Conservation (phyloP, 2,888 invertebrate species). For the Eupithecia abbreviata region DNA sequence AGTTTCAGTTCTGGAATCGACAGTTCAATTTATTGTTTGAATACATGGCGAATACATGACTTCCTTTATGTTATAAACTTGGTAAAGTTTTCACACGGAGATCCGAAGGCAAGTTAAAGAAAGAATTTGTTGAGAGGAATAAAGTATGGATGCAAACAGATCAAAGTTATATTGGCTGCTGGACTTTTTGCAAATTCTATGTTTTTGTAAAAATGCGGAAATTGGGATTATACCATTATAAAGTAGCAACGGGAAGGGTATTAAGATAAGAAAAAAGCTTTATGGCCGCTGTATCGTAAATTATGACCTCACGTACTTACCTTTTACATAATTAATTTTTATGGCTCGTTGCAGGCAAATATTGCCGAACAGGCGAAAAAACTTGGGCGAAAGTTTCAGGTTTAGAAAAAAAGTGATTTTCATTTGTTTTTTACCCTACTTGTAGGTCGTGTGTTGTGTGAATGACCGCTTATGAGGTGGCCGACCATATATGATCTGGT, state of each 20-base stretch:
- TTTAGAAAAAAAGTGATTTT: neutral
- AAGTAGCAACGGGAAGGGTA: slow-evolving; percentile 19
- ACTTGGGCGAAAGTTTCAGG: slow-evolving; percentile 3
- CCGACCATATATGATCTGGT: too few relatives aligned
- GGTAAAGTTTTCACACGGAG: neutral
- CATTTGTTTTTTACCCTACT: neutral
- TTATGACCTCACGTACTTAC: slow-evolving; percentile 25
- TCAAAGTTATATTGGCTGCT: neutral
- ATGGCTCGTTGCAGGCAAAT: slow-evolving; percentile 20
- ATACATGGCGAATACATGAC: neutral
- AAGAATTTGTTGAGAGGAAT: neutral
- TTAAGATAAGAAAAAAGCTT: slow-evolving; percentile 34
- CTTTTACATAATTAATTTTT: slow-evolving; percentile 32
- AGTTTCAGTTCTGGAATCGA: slow-evolving; percentile 24
- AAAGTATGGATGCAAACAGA: neutral
- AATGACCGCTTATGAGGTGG: too few relatives aligned
- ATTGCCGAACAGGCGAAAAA: slow-evolving; percentile 20
- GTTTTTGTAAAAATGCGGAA: slow-evolving; percentile 20
- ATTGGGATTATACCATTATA: slow-evolving; percentile 19
- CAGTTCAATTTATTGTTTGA: slow-evolving; percentile 5
- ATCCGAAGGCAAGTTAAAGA: neutral
- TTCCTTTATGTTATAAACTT: neutral
- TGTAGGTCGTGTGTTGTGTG: neutral
- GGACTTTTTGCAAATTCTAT: slow-evolving; percentile 4
- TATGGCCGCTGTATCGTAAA: slow-evolving; percentile 27